Base-by-base conservation (phyloP, 2,113 vertebrate species). In the Eublepharis macularius region DNA sequence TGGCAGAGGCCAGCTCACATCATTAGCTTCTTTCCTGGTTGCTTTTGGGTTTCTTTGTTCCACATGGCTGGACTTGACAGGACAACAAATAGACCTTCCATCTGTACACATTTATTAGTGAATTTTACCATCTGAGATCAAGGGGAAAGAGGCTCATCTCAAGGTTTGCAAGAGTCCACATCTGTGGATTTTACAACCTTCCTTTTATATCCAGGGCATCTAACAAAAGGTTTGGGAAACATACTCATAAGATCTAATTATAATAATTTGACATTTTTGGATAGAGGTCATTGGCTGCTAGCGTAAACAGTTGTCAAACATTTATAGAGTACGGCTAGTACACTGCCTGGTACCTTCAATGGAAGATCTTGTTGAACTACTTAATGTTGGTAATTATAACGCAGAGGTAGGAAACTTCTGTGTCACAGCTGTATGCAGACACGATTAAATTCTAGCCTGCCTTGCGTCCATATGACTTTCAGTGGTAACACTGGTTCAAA, bases 11-110 rank as follows among this genome's bases (percentile, higher is more conserved):
- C 0, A 94, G 51, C 76, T 89, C 82, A 80, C 70, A 91, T 92
- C 88, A 94, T 94, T 92, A 95, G 91, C 89, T 93, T 73, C 41
- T 94, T 92, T 94, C 80, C 87, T 94, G 79, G 87, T 94, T 91
- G 89, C 83, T 95, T 89, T 91, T 90, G 86, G 86, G 63, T 77
- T 75, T 34, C 86, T 94, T 94, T 90, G 86, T 92, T 92, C 91
- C 90, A 90, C 91, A 89, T 89, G 82, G 84, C 91, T 90, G 90
- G 60, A 90, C 93, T 89, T 92, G 87, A 94, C 89, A 94, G 86
- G 89, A 87, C 89, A 94, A 89, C 92, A 94, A 94, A 95, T 92
- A 94, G 85, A 92, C 87, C 78, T 83, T 92, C 84, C 88, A 91
- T 94, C 86, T 94, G 92, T 93, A 80, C 81, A 24, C 85, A 57